Base-by-base conservation (phyloP, 2,888 invertebrate species). In the Branchellion lobata region DNA sequence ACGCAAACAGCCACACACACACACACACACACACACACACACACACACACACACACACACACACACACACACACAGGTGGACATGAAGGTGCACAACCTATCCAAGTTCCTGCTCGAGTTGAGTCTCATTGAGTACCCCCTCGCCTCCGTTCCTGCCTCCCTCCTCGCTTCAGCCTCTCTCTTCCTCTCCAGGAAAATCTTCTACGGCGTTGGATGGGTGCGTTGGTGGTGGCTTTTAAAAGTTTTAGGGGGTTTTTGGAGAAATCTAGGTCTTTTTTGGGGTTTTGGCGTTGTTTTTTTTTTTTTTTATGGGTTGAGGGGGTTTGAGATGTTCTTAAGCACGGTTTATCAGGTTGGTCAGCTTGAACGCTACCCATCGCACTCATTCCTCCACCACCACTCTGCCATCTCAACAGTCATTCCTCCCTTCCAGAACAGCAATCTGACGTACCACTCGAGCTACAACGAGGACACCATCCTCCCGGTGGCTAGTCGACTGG, bases 61-160 rank as follows among this genome's bases (percentile, higher is more conserved):
- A n/a, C 40, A 40, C 40, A 40, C 40, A 40, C 40, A 40, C 40
- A 40, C 34, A 18, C 87, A 92, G 92, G 93, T 93, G 74, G 89
- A 90, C 74, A 89, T 90, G 31, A 86, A 89, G 51, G 91, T 91
- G 84, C 94, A 95, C 86, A 91, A 92, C 78, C 89, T 94, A 87
- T 93, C 94, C 21, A 96, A 98, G 88, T 98, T 95, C 87, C 91
- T 97, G 80, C 90, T 95, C 85, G 97, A 98, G 87, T 89, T 95
- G 81, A 90, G 92, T 79, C 89, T 95, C 69, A 88, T 94, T 8
- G 93, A 95, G 81, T 94, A 95, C 86, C 89, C 91, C 21, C 90
- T 95, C 90, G 91, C 92, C 29, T 88, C 89, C 82, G 90, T 92
- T 84, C 90, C 90, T 81, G 95, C 96, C 0, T 97, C 97, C 0